Evolutionary conservation across 2,797 vertebrate species (phyloP).

Genomic region (Chlorospingus semifuscus): DNA sequence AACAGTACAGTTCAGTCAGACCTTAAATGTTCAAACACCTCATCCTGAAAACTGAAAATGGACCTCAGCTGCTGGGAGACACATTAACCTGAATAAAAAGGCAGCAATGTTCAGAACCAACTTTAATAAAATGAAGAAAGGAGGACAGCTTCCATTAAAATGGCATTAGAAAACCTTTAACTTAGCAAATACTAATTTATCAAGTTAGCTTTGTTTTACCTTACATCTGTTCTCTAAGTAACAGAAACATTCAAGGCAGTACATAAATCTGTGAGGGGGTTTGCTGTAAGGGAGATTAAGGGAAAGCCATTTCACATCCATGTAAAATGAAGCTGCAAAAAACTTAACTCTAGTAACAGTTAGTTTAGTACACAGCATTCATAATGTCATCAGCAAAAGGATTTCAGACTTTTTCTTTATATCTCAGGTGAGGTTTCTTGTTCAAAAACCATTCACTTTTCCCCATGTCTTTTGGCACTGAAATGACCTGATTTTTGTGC

Average conservation of each 20-base stretch:
- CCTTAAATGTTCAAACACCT: background rate
- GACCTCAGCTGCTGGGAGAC: background rate
- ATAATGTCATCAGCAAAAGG: background rate
- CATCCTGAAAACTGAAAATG: background rate
- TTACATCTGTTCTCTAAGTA: background rate
- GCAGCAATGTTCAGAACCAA: background rate
- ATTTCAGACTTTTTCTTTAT: background rate
- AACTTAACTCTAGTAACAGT: background rate
- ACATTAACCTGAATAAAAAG: background rate
- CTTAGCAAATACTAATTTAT: background rate
- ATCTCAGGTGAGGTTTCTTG: background rate
- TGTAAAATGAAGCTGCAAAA: background rate
- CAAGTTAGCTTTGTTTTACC: background rate
- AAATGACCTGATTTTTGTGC: background rate
- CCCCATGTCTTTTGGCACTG: background rate
- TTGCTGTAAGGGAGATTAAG: background rate
- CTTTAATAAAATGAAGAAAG: background rate
- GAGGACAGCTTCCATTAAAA: background rate
- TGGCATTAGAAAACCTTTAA: background rate
- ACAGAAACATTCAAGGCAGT: background rate
- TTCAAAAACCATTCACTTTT: background rate
- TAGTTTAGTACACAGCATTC: background rate
- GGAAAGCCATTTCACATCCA: background rate
- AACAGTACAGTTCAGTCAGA: background rate
- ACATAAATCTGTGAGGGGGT: rapidly evolving